Evolutionary conservation across 2,797 vertebrate genomes (phyloP), one percentile per base, ranked within the genome.

Genomic region (Neosilurus mollespiculum): DNA sequence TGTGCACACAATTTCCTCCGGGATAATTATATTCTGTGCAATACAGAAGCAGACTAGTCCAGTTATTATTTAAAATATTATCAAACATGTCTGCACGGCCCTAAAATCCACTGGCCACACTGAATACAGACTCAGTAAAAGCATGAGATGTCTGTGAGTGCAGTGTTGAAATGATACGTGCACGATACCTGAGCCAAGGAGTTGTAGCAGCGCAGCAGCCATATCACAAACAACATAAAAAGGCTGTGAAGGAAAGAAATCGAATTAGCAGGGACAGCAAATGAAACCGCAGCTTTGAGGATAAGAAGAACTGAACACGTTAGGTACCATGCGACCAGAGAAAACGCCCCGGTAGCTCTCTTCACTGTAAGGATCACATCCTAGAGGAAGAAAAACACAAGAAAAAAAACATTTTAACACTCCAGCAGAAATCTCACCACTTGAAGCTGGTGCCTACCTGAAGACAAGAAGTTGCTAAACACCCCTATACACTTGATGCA

Each of bases 221-320:
- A 96, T 91, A 96, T 96, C 73, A 92, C 93, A 91, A 94, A 92
- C 87, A 96, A 93, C 96, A 97, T 96, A 90, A 96, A 95, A 87
- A 95, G 78, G 86, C 96, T 95, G 91, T 56, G 71, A 81, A 90
- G 83, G 88, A 66, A 87, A 65, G 8, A 87, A 69, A 81, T 18
- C 8, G 51, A 1, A 66, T 80, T 67, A 66, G 58, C 7, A 84
- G 15, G 24, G 16, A 64, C 10, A 64, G 61, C 11, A 86, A 78
- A 16, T 78, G 16, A 85, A 75, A 79, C 22, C 2, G 34, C 3
- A 86, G 58, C 62, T 53, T 24, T 59, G 71, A 75, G 43, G 9
- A 34, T 37, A 78, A 15, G 9, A 4, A 65, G 34, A 70, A 9
- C 1, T 54, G 20, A 70, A 51, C 3, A 37, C 53, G 12, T 1